Percentiles rank a stretch among this genome's conserved stretches.
These are phyloP conservation scores for Drosophila hydei DNA, from an alignment of 1,140 invertebrate species.

Conservation along the genomic window DNA sequence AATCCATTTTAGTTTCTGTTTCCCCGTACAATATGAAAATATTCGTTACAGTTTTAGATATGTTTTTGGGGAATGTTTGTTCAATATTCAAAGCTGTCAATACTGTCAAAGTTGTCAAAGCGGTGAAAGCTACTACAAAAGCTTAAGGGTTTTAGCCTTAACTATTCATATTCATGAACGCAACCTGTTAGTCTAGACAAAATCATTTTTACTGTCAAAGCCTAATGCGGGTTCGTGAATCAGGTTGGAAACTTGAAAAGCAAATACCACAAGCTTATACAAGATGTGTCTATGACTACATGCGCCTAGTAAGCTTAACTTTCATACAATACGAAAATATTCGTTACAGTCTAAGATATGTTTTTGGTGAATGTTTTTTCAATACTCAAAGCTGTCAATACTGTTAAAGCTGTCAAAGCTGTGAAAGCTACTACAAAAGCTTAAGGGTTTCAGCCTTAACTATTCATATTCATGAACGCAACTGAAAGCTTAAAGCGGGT, in stretches of 20 bases:
- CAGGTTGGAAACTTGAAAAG: neutral
- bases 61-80: conserved; percentile 27
- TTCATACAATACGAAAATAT: too few relatives aligned
- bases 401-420: too few relatives aligned
- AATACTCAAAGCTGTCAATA: conserved; percentile 11
- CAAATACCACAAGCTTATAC: neutral
- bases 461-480: neutral
- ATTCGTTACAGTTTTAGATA: neutral
- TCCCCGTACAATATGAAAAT: too few relatives aligned
- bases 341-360: neutral
- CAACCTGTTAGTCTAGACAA: too few relatives aligned
- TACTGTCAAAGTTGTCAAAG: too few relatives aligned
- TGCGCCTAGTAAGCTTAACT: too few relatives aligned
- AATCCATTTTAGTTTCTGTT: too few relatives aligned
- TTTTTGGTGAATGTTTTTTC: conserved; percentile 34
- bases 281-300: neutral
- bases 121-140: conserved; percentile 7
- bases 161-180: neutral
- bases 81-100: conserved; percentile 24
- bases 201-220: neutral
- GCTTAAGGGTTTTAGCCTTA: neutral
- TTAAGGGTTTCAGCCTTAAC: neutral
- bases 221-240: neutral
- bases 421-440: conserved; percentile 10
- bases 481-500: neutral